phyloP scores from a whole-genome alignment of 35 echinoderm and acorn worm species.

The Ptychodera flava region DNA sequence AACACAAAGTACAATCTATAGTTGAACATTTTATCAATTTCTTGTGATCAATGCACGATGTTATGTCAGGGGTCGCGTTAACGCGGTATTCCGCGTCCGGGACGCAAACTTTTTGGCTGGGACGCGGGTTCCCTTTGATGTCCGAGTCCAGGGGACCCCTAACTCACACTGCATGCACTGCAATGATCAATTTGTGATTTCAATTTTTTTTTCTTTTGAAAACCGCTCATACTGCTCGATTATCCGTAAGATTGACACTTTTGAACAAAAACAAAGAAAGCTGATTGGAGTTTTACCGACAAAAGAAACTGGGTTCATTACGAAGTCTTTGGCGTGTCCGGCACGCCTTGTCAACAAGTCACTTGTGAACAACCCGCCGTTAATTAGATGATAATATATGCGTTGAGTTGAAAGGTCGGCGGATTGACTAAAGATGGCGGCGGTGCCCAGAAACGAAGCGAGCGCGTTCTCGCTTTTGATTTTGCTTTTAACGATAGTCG shows the following conservation, averaged over 20 bases:
- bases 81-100: background rate
- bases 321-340: background rate
- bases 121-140: background rate
- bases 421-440: background rate
- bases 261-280: background rate
- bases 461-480: background rate
- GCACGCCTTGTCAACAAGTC: background rate
- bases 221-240: background rate
- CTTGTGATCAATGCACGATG: too few relatives aligned
- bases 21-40: too few relatives aligned
- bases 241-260: background rate
- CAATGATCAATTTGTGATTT: too few relatives aligned
- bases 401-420: too few relatives aligned
- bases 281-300: background rate
- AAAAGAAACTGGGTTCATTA: background rate
- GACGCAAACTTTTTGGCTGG: background rate
- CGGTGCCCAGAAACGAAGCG: background rate
- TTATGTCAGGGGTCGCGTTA: too few relatives aligned
- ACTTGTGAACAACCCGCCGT: too few relatives aligned
- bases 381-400: too few relatives aligned
- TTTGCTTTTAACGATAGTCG: background rate
- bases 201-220: background rate
- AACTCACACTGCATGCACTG: too few relatives aligned
- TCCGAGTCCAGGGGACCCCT: background rate
- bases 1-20: too few relatives aligned